Evolutionary conservation across 2,113 vertebrate species (phyloP), one percentile per base, ranked within the genome.

Genomic region (Morone saxatilis): DNA sequence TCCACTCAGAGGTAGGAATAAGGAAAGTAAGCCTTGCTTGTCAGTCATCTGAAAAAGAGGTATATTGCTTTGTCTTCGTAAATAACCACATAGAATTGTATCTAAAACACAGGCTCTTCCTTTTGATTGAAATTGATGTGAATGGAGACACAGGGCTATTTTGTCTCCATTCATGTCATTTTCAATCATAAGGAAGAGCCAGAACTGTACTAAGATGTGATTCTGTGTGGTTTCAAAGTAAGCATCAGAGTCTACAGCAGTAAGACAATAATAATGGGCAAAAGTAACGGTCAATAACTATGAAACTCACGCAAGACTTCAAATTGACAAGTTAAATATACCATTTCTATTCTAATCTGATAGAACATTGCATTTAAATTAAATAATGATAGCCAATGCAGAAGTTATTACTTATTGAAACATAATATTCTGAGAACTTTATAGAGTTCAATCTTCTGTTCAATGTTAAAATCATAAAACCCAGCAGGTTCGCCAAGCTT

Each of bases 341-440:
- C 82, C 12, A 60, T 88, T 84, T 81, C 0, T 25, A 45, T 80
- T 84, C 48, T 60, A 43, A 78, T 84, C 83, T 78, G 81, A 88
- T 83, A 81, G 45, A 79, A 65, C 71, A 76, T 88, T 89, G 41
- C 60, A 36, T 61, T 80, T 81, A 78, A 85, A 90, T 91, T 22
- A 67, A 78, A 86, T 84, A 86, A 88, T 83, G 59, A 89, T 65
- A 54, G 19, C 41, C 12, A 75, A 56, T 60, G 45, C 48, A 86
- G 41, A 82, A 41, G 65, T 84, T 81, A 65, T 81, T 89, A 75
- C 68, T 81, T 68, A 73, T 17, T 87, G 75, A 88, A 87, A 92
- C 61, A n/a, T 72, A 81, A 89, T 90, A 87, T 73, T 83, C 78
- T 84, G 89, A 90, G 87, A 90, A 87, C 60, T 87, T 84, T 65